Evolutionary conservation across 2,113 vertebrate genomes (phyloP).

Genomic region (Prunella himalayana): DNA sequence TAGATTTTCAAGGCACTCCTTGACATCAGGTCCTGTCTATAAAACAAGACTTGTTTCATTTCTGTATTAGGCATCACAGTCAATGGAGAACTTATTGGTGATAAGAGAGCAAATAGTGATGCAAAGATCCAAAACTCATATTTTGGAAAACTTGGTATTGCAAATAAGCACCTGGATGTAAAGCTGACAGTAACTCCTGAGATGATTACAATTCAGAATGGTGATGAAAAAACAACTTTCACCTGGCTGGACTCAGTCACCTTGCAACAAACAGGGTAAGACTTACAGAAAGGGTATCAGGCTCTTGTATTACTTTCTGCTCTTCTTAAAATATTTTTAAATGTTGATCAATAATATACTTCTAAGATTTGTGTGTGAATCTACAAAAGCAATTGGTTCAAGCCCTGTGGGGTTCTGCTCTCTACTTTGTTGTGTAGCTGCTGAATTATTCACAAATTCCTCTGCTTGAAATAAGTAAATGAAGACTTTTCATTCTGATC

Average conservation of each 20-base stretch:
- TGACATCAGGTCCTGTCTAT: background rate
- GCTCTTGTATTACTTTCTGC: background rate
- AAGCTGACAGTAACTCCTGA: slow-evolving; percentile 82
- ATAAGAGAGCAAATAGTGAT: slow-evolving; percentile 71
- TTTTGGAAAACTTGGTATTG: slow-evolving; percentile 89
- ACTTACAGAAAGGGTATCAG: background rate
- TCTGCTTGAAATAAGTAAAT: background rate
- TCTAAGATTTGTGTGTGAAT: background rate
- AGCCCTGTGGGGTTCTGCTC: background rate
- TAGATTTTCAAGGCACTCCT: background rate
- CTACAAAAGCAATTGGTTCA: background rate
- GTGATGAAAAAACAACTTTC: slow-evolving; percentile 62
- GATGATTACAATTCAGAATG: slow-evolving; percentile 76
- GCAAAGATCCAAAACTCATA: slow-evolving; percentile 78
- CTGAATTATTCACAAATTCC: background rate
- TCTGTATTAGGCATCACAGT: slow-evolving; percentile 80
- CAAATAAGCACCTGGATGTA: slow-evolving; percentile 72
- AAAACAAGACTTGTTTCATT: background rate
- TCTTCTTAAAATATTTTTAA: background rate
- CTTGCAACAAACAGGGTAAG: slow-evolving; percentile 78
- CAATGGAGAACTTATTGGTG: slow-evolving; percentile 89
- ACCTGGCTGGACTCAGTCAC: slow-evolving; percentile 80
- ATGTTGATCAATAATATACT: background rate
- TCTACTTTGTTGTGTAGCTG: background rate
- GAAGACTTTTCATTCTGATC: background rate